Evolutionary conservation across 2,113 vertebrate species (phyloP), one percentile per base, ranked within the genome.

Genomic region (Alethe diademata): DNA sequence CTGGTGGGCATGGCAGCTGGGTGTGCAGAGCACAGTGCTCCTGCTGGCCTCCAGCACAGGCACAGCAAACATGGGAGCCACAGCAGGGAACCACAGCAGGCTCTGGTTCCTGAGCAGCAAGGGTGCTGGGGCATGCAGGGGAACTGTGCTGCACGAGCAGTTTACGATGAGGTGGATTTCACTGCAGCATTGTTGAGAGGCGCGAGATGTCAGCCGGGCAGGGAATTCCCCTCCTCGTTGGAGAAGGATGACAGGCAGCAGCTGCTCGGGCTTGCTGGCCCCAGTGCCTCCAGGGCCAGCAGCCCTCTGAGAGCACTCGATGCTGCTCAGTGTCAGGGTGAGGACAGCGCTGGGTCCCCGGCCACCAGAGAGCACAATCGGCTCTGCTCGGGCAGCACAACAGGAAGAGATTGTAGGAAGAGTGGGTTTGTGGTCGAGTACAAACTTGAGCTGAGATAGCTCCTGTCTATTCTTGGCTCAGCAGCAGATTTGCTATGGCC

Each of bases 231-330:
- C 74, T 87, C 92, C 81, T 81, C 1, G 4, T 25, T 67, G 78
- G 61, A 75, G 48, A 40, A 17, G 87, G 92, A 71, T 94, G 90
- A 93, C 92, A 91, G 92, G 66, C 93, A 93, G 96, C 93, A 96
- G 95, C 95, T 95, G 93, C 90, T 64, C 1, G 0, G 60, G 35
- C 95, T 91, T 2, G 0, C 24, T 53, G 50, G 78, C 53, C 53
- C 31, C 81, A 48, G 50, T 33, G 81, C 87, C 90, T 75, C 19
- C 1, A 0, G 74, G 71, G 48, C 82, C 79, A 65, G 87, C 51
- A 2, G 48, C 65, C 82, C 92, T 67, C 47, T 1, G 1, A 65
- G 18, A 84, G 65, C 28, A 1, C n/a, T 73, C 11, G 4, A 3
- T 73, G 88, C 67, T 7, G 3, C 53, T 42, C 25, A 3, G 40